Evolutionary conservation across 2,113 vertebrate genomes (phyloP).

Genomic region (Balaenoptera acutorostrata): DNA sequence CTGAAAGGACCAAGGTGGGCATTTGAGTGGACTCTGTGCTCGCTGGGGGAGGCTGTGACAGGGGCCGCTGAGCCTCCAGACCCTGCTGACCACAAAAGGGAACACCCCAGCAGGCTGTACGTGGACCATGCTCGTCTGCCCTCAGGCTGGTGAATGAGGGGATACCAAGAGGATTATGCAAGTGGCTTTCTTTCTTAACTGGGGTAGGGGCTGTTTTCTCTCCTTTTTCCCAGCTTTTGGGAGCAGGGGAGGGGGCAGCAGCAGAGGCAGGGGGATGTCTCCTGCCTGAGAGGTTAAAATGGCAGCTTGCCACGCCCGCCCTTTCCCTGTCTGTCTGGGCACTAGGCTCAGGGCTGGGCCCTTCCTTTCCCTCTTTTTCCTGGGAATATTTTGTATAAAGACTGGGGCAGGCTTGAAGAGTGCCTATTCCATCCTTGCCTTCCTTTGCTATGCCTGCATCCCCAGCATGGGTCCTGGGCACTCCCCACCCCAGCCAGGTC

Average conservation of each 20-base stretch:
- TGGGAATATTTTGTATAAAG: slow-evolving; percentile 61
- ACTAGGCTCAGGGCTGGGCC: slow-evolving; percentile 36
- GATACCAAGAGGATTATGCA: slow-evolving; percentile 43
- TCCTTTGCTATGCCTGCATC: slow-evolving; percentile 34
- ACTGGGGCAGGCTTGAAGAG: slow-evolving; percentile 33
- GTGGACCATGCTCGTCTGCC: neutral
- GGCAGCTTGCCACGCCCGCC: slow-evolving; percentile 37
- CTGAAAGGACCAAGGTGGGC: slow-evolving; percentile 73
- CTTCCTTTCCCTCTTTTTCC: slow-evolving; percentile 48
- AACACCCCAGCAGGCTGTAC: slow-evolving; percentile 20
- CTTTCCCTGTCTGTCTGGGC: slow-evolving; percentile 31
- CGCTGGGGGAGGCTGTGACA: slow-evolving; percentile 31
- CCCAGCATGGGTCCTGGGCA: neutral
- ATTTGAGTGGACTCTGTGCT: slow-evolving; percentile 47
- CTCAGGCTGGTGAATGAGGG: slow-evolving; percentile 24
- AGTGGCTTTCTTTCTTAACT: slow-evolving; percentile 42
- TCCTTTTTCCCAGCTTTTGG: neutral
- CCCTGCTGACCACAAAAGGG: slow-evolving; percentile 56
- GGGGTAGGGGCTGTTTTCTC: neutral
- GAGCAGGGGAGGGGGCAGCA: neutral
- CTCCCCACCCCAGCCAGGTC: neutral
- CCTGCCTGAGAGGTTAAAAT: neutral
- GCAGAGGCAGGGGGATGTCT: neutral
- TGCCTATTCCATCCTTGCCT: slow-evolving; percentile 55
- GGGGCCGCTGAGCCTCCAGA: slow-evolving; percentile 19